Base-by-base conservation (phyloP, 2,888 invertebrate species). In the Trissolcus brochymenae region DNA sequence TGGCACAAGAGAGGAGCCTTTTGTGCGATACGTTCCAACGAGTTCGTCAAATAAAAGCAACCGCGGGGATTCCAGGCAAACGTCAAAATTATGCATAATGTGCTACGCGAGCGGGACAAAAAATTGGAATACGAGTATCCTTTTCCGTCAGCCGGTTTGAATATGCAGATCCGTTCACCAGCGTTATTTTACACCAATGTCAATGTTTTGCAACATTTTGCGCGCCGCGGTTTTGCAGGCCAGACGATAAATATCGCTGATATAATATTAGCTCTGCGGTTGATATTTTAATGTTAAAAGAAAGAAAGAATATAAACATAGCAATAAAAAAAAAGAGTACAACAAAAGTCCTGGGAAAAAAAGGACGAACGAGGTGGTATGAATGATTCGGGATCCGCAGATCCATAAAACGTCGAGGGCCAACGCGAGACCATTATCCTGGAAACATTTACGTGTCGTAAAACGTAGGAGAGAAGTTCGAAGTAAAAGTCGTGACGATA, bases 131-230 rank as follows among this genome's bases (percentile, higher is more conserved):
- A 51, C 19, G 19, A 40, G 25, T 54, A 54, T 54, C 35, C 53
- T 29, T 67, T 51, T 53, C 49, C 57, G 7, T 14, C 55, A 49
- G 55, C 25, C 17, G 55, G 46, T 16, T 43, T 59, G 46, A 40
- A 61, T 65, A 72, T 65, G 65, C 59, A 74, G 54, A 62, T 67
- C 29, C 67, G 62, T 60, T 74, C 66, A 46, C 61, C 49, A 25
- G 43, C 21, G 67, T 67, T 74, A 56, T 46, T 74, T 67, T 62
- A 67, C 62, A 49, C 67, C 67, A 74, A 67, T 68, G 74, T 68
- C 74, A 74, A 62, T 74, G 67, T 74, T 67, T 67, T 74, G 66
- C 67, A 62, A 66, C 66, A 53, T 46, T 67, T 74, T 67, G 6
- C 21, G 50, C 50, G 35, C 2, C 41, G 11, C 41, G 2, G 25